Conservation (phyloP, 2,888 invertebrate genomes). For the Tribolium freemani region DNA sequence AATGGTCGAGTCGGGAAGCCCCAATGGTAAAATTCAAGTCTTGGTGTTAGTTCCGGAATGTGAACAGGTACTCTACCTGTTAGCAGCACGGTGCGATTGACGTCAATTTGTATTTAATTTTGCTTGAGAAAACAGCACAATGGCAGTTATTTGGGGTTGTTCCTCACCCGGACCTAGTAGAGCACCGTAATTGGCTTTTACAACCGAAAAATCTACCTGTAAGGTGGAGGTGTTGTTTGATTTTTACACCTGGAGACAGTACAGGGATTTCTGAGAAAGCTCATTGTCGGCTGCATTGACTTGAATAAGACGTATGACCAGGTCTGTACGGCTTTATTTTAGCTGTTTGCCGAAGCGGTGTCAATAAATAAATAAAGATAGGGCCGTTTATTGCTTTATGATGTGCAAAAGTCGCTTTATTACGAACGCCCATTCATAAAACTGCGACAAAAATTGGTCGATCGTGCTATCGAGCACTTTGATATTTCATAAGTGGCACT, state of each 20-base stretch:
- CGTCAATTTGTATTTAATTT: slow-evolving; percentile 43
- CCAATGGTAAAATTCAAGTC: neutral
- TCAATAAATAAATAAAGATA: slow-evolving; percentile 27
- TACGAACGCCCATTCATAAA: slow-evolving; percentile 32
- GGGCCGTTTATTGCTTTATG: slow-evolving; percentile 27
- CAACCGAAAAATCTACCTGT: slow-evolving; percentile 45
- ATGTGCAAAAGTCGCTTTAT: slow-evolving; percentile 36
- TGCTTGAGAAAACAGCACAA: slow-evolving; percentile 38
- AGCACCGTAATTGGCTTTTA: slow-evolving; percentile 39
- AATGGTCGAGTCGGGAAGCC: neutral
- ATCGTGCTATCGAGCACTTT: slow-evolving; percentile 20
- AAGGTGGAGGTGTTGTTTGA: slow-evolving; percentile 41
- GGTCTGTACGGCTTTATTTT: slow-evolving; percentile 39
- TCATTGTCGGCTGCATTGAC: slow-evolving; percentile 41
- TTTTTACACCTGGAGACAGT: slow-evolving; percentile 45
- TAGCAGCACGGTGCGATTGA: slow-evolving; percentile 39
- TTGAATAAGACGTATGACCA: slow-evolving; percentile 41
- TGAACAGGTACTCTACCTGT: slow-evolving; percentile 42
- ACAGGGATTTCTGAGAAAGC: slow-evolving; percentile 40
- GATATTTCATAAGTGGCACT: slow-evolving; percentile 36
- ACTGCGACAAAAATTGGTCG: neutral
- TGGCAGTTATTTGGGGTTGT: slow-evolving; percentile 37
- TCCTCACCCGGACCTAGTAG: slow-evolving; percentile 19
- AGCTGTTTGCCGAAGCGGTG: slow-evolving; percentile 29
- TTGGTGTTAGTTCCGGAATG: slow-evolving; percentile 26